Evolutionary conservation across 2,797 vertebrate genomes (phyloP).

Genomic region (Liasis olivaceus): DNA sequence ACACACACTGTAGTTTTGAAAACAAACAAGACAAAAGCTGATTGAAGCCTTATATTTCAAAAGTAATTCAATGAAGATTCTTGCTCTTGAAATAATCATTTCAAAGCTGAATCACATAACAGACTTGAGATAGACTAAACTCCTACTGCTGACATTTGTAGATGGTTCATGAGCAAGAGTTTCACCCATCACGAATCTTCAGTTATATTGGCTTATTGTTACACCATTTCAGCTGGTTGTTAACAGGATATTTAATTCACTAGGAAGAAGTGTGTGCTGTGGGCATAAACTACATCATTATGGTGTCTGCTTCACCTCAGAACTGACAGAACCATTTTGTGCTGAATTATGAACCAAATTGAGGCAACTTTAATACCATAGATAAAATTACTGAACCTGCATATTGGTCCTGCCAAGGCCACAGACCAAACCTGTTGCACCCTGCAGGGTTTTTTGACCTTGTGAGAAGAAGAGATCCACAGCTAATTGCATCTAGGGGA

Average conservation of each 20-base stretch:
- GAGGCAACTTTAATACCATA: neutral
- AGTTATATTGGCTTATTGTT: slow-evolving; percentile 37
- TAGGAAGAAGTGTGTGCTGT: slow-evolving; percentile 7
- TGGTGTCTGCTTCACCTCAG: neutral
- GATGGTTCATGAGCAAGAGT: slow-evolving; percentile 49
- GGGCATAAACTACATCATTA: slow-evolving; percentile 15
- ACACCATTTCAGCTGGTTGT: slow-evolving; percentile 30
- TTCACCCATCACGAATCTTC: slow-evolving; percentile 43
- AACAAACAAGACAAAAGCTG: neutral
- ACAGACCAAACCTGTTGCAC: neutral
- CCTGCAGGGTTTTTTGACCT: neutral
- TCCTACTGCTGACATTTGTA: slow-evolving; percentile 35
- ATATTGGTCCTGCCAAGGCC: neutral
- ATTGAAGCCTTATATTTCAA: neutral
- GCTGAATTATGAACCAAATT: neutral
- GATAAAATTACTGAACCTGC: neutral
- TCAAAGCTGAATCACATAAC: slow-evolving; percentile 15
- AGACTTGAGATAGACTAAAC: slow-evolving; percentile 16
- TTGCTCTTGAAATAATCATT: slow-evolving; percentile 29
- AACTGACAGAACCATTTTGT: slow-evolving; percentile 6
- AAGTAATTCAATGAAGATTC: neutral
- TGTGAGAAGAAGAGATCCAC: neutral
- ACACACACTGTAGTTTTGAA: neutral
- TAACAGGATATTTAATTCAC: slow-evolving; percentile 41
- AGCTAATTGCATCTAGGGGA: neutral